Evolutionary conservation across 2,797 vertebrate genomes (phyloP), one percentile per base, ranked within the genome.

Genomic region (Ctenochaetus hawaiiensis): DNA sequence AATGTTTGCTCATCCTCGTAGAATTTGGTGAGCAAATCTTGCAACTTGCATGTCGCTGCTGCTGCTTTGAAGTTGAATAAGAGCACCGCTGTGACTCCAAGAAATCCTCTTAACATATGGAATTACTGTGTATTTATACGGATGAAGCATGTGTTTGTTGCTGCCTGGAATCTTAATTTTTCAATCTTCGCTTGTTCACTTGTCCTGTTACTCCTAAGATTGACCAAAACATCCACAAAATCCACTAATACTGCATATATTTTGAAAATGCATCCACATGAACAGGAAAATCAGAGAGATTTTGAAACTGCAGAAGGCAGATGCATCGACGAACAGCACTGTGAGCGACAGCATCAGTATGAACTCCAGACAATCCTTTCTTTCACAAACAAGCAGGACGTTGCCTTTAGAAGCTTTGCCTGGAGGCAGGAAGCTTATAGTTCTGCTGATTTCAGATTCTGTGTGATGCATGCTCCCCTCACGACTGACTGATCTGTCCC

Each of bases 381-480:
- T 79, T 60, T 23, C 47, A 57, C 68, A 85, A 74, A 78, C 74
- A 86, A 86, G 81, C 72, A 56, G 26, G 47, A 68, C 48, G 75
- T 69, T 64, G 58, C 67, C 67, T 77, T 71, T 41, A 72, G 87
- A 84, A 75, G 69, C 61, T 74, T 57, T 66, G 81, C 86, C 86
- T 58, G 4, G 23, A 80, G 87, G 81, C 64, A 3, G 69, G 65
- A 45, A 60, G 43, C 57, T 72, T 58, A 6, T 72, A 67, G 52
- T 77, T 82, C 41, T 58, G 61, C 81, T 84, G 84, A 85, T 90
- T 84, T 79, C 12, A 18, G 57, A 90, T 87, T 90, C 90, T 65
- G 72, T 88, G 79, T 90, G 85, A 85, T 75, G 75, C 82, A 74
- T 52, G 75, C 80, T 74, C 81, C 41, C 79, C 86, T 87, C 67